A percentile compares a stretch with the other conserved stretches of the same genome.
Evolutionary conservation across 1,140 invertebrate genomes (phyloP).

Genomic region (Oppia nitens): DNA sequence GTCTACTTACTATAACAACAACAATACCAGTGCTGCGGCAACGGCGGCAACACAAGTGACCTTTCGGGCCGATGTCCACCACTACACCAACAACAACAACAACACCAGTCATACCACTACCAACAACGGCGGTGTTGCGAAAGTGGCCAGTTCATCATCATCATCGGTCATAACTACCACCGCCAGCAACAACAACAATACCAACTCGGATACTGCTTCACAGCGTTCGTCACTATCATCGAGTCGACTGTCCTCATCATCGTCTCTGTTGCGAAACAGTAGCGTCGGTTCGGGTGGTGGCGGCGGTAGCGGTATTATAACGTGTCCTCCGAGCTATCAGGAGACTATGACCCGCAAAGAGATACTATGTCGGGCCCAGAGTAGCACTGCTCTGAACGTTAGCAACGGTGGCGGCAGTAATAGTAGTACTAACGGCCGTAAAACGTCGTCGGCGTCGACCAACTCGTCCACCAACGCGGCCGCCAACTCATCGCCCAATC

Average conservation of each 20-base stretch:
- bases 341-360: constrained; percentile 25
- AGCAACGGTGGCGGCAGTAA: too few species aligned
- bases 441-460: constrained; percentile 21
- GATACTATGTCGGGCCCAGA: constrained; percentile 22
- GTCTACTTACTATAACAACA: too few species aligned
- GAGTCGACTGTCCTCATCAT: background rate
- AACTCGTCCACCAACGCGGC: constrained; percentile 24
- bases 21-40: constrained; percentile 24
- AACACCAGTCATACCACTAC: background rate
- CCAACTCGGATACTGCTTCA: background rate
- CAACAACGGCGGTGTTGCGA: background rate
- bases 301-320: too few species aligned
- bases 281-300: too few species aligned
- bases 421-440: too few species aligned
- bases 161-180: background rate
- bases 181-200: background rate
- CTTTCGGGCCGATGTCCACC: constrained; percentile 20
- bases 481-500: constrained; percentile 23
- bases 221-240: background rate
- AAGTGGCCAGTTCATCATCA: background rate
- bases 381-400: background rate
- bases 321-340: constrained; percentile 27
- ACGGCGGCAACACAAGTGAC: constrained; percentile 24
- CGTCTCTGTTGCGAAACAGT: background rate
- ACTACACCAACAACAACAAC: constrained; percentile 18